Evolutionary conservation across 2,888 invertebrate species (phyloP), one percentile per base, ranked within the genome.

Genomic region (Sesamia inferens): DNA sequence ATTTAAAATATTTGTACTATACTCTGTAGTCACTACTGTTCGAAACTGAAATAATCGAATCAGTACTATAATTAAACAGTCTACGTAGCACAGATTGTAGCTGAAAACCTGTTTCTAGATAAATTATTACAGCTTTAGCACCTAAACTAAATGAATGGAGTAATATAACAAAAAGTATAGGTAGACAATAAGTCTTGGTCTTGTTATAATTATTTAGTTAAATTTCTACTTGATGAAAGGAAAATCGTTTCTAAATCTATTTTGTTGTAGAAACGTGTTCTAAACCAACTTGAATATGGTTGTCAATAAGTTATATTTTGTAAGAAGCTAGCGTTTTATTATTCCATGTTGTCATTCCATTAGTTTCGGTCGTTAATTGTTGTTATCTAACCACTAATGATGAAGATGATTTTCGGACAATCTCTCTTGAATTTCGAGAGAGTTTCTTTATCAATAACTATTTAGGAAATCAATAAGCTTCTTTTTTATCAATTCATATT

Each of bases 341-440:
- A 54, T 65, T 65, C 59, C n/a, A 31, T 79, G 47, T 74, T 47
- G 55, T 39, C 11, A 47, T 67, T 62, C 3, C 7, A 31, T 68
- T 54, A 22, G 62, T 74, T 74, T 68, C 22, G 39, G 16, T 64
- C n/a, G 14, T 64, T 63, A 42, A 19, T 31, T 58, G 22, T 24
- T 16, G 42, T 79, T 77, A 61, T 42, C 0, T 24, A 64, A 71
- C 47, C 19, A 14, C 31, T 44, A 51, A 22, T 48, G 31, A 67
- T 39, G 11, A 42, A 67, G 66, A 62, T 39, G 39, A 11, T 11
- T 55, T 22, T 61, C 39, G 24, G 54, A 31, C 24, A 71, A 55
- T 47, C 44, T 42, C 7, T 22, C 16, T 13, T 55, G n/a, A 2
- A n/a, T 69, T 61, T 47, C 24, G 44, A 54, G 19, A 19, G 58